Evolutionary conservation across 1,140 invertebrate genomes (phyloP).

Genomic region (Bombus picipes): DNA sequence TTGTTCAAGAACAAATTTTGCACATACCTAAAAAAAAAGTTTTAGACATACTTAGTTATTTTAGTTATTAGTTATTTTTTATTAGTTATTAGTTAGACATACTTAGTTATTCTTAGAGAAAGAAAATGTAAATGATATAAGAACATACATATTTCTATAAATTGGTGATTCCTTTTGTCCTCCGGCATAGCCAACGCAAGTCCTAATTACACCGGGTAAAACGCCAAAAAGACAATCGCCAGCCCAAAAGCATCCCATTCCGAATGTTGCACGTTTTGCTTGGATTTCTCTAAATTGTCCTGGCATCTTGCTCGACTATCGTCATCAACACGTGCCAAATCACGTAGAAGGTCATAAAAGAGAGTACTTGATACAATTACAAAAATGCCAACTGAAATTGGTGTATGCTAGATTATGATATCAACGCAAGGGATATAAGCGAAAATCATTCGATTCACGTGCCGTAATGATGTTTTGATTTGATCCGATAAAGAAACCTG

Average conservation of each 20-base stretch:
- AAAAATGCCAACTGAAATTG: neutral
- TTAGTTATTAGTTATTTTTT: too few relatives aligned
- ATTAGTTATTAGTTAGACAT: too few relatives aligned
- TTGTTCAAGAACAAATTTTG: neutral
- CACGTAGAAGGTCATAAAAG: neutral
- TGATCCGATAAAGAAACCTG: constrained; percentile 24
- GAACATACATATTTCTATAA: constrained; percentile 92
- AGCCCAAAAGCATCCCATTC: constrained; percentile 99
- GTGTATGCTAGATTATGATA: neutral
- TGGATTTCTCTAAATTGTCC: constrained; percentile 79
- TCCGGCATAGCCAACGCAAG: constrained; percentile 97
- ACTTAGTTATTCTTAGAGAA: neutral
- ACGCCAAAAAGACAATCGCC: constrained; percentile 95
- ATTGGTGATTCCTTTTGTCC: constrained; percentile 91
- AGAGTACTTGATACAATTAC: neutral
- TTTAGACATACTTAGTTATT: neutral
- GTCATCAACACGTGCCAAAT: neutral
- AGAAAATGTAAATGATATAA: neutral
- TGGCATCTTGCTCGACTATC: constrained; percentile 73
- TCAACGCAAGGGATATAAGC: neutral
- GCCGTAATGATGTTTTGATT: neutral
- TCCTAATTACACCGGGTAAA: constrained; percentile 91
- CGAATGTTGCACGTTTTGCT: constrained; percentile 90
- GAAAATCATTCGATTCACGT: constrained; percentile 5
- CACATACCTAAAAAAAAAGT: neutral